phyloP scores from a whole-genome alignment of 2,113 vertebrate genomes.

The Lynx canadensis region DNA sequence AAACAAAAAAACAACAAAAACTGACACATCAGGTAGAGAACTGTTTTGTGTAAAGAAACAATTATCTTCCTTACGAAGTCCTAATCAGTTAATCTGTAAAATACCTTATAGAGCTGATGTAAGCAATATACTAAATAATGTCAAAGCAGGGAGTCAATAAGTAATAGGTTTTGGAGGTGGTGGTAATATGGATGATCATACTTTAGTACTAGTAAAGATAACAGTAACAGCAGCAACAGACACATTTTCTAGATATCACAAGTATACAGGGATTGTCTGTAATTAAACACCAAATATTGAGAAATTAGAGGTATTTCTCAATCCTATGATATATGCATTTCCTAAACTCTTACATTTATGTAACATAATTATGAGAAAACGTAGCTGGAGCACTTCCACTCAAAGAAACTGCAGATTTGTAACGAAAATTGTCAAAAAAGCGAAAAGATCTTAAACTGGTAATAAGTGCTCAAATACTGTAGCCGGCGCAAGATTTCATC shows the following conservation, averaged over 20 bases:
- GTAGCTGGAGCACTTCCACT: not conserved
- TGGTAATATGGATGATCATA: not conserved
- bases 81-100: not conserved
- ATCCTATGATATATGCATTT: not conserved
- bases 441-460: not conserved
- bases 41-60: not conserved
- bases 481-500: not conserved
- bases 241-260: not conserved
- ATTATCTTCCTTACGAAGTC: not conserved
- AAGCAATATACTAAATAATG: not conserved
- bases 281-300: not conserved
- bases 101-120: not conserved
- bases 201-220: not conserved
- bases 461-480: not conserved
- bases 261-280: not conserved
- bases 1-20: not conserved
- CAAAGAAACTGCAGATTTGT: not conserved
- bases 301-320: not conserved
- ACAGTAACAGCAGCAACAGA: not conserved
- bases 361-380: not conserved
- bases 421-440: not conserved
- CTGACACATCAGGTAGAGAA: not conserved
- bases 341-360: not conserved
- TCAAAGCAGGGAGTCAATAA: not conserved
- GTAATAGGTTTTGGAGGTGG: not conserved